These are phyloP conservation scores for Cantharis nigra DNA, from an alignment of 2,888 invertebrate genomes.

Conservation along the genomic window DNA sequence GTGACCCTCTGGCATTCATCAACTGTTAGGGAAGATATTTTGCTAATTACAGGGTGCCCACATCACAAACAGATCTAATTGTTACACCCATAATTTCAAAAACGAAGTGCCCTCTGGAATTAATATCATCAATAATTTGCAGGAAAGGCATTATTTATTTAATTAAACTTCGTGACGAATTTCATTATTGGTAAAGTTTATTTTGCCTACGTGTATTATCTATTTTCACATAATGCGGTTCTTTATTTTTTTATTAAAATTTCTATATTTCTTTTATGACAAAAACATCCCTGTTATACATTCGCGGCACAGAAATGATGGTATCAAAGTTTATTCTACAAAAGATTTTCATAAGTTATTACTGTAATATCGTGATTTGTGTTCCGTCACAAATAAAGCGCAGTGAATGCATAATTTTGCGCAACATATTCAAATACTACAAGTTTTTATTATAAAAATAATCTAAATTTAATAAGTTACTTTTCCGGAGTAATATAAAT, in stretches of 20 bases:
- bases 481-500: background rate
- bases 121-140: background rate
- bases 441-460: background rate
- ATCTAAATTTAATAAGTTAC: background rate
- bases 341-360: background rate
- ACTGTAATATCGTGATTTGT: background rate
- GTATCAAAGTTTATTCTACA: background rate
- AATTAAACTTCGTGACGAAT: background rate
- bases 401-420: background rate
- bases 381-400: background rate
- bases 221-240: background rate
- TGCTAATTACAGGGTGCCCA: background rate
- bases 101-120: background rate
- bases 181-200: background rate
- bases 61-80: background rate
- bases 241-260: background rate
- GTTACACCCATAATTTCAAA: background rate
- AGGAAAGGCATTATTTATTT: background rate
- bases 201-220: background rate
- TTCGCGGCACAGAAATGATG: background rate
- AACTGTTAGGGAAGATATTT: background rate
- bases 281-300: background rate
- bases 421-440: background rate
- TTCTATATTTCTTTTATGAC: background rate
- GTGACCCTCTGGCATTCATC: background rate